These are phyloP conservation scores for Phenganax subtilis DNA, from an alignment of 92 coral and sea anemone genomes.

Conservation along the genomic window DNA sequence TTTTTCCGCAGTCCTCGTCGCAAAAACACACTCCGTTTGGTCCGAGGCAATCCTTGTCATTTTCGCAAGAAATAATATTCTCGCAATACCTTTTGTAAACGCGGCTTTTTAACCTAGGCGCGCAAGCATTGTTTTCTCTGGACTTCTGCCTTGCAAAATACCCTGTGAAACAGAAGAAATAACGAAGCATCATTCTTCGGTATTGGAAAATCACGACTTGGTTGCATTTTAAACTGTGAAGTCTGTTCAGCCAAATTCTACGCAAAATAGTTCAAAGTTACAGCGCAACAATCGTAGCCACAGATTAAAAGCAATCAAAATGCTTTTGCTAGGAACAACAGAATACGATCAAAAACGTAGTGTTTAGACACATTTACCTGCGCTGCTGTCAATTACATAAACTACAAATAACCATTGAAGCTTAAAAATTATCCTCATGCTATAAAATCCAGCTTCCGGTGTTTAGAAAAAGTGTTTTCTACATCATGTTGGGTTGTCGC, in stretches of 20 bases:
- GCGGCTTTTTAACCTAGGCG: slow-evolving; percentile 53
- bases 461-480: slow-evolving; percentile 9
- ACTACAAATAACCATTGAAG: slow-evolving; percentile 28
- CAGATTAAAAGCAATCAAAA: too few relatives aligned
- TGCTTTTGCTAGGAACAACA: too few relatives aligned
- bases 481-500: background rate
- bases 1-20: slow-evolving; percentile 77
- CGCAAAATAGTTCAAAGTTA: too few relatives aligned
- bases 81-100: slow-evolving; percentile 51
- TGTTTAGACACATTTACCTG: background rate
- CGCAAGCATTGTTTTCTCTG: slow-evolving; percentile 72
- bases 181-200: background rate
- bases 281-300: too few relatives aligned
- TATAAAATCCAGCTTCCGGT: slow-evolving; percentile 33
- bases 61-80: slow-evolving; percentile 51
- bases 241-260: too few relatives aligned
- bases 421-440: slow-evolving; percentile 13
- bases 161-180: background rate
- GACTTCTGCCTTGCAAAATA: slow-evolving; percentile 72
- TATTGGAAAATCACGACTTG: background rate
- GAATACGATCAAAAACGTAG: too few relatives aligned
- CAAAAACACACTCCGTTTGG: slow-evolving; percentile 71
- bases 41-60: slow-evolving; percentile 64
- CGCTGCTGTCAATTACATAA: background rate
- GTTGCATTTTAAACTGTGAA: background rate